Conservation (phyloP, 2,888 invertebrate species). For the Serripes groenlandicus region DNA sequence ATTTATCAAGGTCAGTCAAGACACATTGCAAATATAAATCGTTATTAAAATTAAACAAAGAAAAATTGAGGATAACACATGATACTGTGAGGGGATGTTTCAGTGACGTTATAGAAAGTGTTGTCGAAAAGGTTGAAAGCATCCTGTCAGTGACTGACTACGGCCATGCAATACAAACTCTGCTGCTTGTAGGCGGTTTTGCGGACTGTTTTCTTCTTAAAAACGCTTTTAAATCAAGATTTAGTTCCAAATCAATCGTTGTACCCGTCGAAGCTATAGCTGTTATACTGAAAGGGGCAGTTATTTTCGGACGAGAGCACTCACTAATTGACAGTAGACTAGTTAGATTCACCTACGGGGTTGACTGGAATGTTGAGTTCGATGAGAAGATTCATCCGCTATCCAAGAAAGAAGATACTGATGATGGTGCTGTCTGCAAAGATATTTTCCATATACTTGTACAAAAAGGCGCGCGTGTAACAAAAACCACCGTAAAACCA, state of each 20-base stretch:
- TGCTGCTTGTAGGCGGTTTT: conserved; percentile 52
- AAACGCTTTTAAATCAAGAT: conserved; percentile 22
- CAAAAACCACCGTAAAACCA: conserved; percentile 25
- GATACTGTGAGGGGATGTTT: not conserved
- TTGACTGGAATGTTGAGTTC: conserved; percentile 58
- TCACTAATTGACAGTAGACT: conserved; percentile 32
- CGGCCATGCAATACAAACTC: conserved; percentile 21
- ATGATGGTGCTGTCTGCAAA: conserved; percentile 44
- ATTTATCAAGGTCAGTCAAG: not conserved
- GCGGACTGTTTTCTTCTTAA: conserved; percentile 44
- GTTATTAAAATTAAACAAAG: not conserved
- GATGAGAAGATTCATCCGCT: conserved; percentile 22
- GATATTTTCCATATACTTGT: conserved; percentile 44
- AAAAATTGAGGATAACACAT: not conserved
- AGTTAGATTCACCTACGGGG: conserved; percentile 41
- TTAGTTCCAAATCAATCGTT: conserved; percentile 12
- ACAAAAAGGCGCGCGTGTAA: not conserved
- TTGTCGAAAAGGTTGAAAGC: not conserved
- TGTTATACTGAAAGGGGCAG: conserved; percentile 52
- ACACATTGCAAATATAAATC: not conserved
- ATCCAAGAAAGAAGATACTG: conserved; percentile 35
- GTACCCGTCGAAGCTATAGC: conserved; percentile 46
- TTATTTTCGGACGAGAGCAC: conserved; percentile 49
- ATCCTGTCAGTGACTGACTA: not conserved
- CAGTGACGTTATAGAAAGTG: not conserved